Base-by-base conservation (phyloP, 1,140 invertebrate genomes). In the Helicorthomorpha holstii region DNA sequence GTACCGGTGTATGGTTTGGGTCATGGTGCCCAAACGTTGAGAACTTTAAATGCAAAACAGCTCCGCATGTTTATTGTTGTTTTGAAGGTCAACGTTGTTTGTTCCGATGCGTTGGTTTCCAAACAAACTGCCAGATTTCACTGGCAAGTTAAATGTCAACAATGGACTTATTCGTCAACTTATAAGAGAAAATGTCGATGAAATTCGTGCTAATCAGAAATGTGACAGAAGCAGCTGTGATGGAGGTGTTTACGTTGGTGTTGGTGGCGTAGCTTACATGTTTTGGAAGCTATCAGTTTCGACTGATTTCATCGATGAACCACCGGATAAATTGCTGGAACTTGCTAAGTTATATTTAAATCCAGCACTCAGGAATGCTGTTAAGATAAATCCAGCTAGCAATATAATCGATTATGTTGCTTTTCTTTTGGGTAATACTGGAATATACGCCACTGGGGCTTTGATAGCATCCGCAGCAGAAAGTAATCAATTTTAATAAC, bases 171-270 rank as follows among this genome's bases (percentile, higher is more conserved):
- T n/a, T n/a, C n/a, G n/a, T n/a, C n/a, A n/a, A n/a, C n/a, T n/a
- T n/a, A n/a, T n/a, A n/a, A n/a, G n/a, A n/a, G 29, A 34, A 34
- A 34, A 34, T 34, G 16, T 34, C 16, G 29, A 7, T 16, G 50
- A 54, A 3, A 52, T 58, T 55, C 7, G 45, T 58, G n/a, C 57
- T 45, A 41, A 61, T 63, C 38, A 48, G 52, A 21, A 48, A 61
- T 45, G 53, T 50, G 22, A 56, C 10, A 49, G 59, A 12, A 38
- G 56, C 1, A 64, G 68, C 24, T 64, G 64, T 52, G 69, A 71
- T 63, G 69, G 69, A 1, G 69, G 71, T 4, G 50, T 73, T 1
- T 74, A 74, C 59, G 65, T 71, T 22, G 73, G 73, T 3, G 58
- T 64, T 26, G 59, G 66, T n/a, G 73, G 73, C 10, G 60, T 71